These are phyloP conservation scores for Chloropsis hardwickii DNA, from an alignment of 2,113 vertebrate genomes.

Conservation along the genomic window DNA sequence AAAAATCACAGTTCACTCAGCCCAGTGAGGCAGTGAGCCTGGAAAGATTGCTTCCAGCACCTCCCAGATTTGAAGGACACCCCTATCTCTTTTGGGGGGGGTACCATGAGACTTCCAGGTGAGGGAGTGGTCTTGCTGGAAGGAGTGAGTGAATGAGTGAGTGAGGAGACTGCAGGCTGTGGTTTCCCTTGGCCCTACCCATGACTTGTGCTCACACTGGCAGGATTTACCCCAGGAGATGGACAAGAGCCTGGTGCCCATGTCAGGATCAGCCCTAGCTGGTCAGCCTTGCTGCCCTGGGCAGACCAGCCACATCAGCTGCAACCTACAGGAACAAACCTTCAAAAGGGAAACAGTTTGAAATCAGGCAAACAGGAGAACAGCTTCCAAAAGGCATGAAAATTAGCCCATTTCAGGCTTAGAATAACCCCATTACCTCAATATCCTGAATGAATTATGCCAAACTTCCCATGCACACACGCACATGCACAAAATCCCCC, in stretches of 20 bases:
- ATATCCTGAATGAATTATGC: conserved; percentile 18
- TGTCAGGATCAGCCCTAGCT: not conserved
- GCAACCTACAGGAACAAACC: not conserved
- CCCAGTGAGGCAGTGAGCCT: not conserved
- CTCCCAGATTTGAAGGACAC: not conserved
- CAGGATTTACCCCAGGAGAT: not conserved
- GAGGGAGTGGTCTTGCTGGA: not conserved
- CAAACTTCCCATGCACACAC: not conserved
- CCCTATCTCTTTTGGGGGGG: not conserved
- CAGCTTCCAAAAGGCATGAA: not conserved
- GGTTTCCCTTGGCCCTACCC: not conserved
- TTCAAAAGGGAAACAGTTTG: not conserved
- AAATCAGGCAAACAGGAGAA: not conserved
- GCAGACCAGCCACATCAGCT: not conserved
- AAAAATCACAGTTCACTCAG: not conserved
- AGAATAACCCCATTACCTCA: conserved; percentile 40
- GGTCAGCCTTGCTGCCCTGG: not conserved
- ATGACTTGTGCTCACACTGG: not conserved
- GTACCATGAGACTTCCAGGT: not conserved
- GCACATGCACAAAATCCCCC: not conserved
- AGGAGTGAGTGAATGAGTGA: fast-evolving
- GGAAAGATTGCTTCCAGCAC: not conserved
- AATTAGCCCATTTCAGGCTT: conserved; percentile 27
- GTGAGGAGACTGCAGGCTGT: not conserved
- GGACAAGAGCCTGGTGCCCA: not conserved